These are phyloP conservation scores for Bursaphelenchus mucronatus DNA, from an alignment of 1,140 invertebrate species.

Conservation along the genomic window DNA sequence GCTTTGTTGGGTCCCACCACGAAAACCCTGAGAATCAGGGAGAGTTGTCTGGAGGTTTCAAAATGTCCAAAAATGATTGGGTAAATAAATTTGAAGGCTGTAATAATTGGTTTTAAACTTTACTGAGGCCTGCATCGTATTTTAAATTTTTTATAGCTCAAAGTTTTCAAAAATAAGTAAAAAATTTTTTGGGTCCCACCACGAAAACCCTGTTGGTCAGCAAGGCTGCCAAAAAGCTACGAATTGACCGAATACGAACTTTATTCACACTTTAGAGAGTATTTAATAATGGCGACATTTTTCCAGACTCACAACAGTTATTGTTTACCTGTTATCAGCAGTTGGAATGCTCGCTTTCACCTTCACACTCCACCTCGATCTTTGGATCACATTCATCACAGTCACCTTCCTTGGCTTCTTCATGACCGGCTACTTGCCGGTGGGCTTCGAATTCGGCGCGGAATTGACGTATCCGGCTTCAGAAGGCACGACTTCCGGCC, in stretches of 20 bases:
- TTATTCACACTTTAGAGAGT: no score
- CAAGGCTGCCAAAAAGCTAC: no score
- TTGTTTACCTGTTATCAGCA: conserved; percentile 77
- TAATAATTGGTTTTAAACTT: no score
- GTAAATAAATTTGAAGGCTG: conserved; percentile 27
- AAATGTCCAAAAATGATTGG: background rate
- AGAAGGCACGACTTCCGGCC: conserved; percentile 65
- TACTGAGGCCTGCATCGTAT: no score
- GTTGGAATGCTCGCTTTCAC: conserved; percentile 82
- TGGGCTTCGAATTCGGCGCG: conserved; percentile 88
- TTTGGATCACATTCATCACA: conserved; percentile 75
- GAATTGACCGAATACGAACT: no score
- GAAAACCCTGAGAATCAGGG: no score
- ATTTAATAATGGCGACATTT: background rate
- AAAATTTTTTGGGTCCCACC: no score
- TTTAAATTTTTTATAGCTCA: no score
- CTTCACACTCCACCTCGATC: conserved; percentile 70
- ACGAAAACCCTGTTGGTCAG: no score
- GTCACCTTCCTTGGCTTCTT: conserved; percentile 75
- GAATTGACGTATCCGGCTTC: conserved; percentile 89
- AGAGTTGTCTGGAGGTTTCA: no score
- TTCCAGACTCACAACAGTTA: conserved; percentile 77
- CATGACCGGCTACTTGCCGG: conserved; percentile 91
- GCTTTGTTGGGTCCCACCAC: no score
- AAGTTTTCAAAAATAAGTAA: no score